Base-by-base conservation (phyloP, 2,797 vertebrate species). In the Pangasius sanitwongsei region DNA sequence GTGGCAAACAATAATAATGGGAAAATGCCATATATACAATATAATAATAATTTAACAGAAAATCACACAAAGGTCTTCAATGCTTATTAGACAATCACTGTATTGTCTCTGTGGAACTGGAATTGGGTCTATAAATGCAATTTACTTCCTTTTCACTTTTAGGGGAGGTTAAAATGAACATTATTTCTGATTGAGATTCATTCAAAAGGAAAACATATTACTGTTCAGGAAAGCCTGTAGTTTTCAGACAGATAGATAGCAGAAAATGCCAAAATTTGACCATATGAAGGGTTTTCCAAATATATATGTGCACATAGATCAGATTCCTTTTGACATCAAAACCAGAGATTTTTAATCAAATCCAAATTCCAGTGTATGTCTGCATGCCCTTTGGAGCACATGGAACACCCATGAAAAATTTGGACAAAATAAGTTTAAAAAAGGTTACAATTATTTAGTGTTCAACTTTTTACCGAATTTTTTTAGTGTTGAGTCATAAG, bases 341-440 rank as follows among this genome's bases (percentile, higher is more conserved):
- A n/a, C 7, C 50, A 48, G 34, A 61, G 48, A 65, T 86, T 59
- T 90, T 61, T 69, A 83, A 86, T 86, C 53, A 70, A 70, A 34
- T 86, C 48, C 28, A 83, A 77, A 88, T 41, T 83, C 69, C 69
- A 70, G n/a, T 48, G 6, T 65, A 18, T 77, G 72, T 70, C 77
- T 86, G 20, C 13, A 67, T 31, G 48, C 37, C 37, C 9, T 12
- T 74, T 74, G 44, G 6, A 74, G 28, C 37, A 11, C 70, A 74
- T 44, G 23, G 41, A n/a, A 50, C 44, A 77, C 69, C 69, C 69
- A 77, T 50, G 9, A 75, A 77, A n/a, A 15, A 25, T 23, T 28
- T 28, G 41, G 20, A 44, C 23, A 44, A 44, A 37, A 72, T 4
- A 15, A 44, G 4, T 16, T 70, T 18, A 37, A 74, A 37, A 74